These are phyloP conservation scores for Latrodectus geometricus DNA, from an alignment of 1,140 invertebrate species.

Conservation along the genomic window DNA sequence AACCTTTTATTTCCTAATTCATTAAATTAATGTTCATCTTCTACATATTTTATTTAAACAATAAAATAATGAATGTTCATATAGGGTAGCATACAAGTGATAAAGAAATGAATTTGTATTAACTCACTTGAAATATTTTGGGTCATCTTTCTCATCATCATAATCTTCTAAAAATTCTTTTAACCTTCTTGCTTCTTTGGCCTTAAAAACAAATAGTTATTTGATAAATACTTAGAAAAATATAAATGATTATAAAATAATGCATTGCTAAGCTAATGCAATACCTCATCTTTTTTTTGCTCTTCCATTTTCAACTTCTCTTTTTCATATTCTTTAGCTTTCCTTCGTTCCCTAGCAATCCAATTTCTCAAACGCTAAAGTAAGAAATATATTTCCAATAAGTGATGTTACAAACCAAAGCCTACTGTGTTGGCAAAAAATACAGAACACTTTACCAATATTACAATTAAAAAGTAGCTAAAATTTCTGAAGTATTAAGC, in stretches of 20 bases:
- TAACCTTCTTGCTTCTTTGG: conserved; percentile 90
- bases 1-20: background rate
- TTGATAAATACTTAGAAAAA: too few relatives aligned
- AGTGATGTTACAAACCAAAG: too few relatives aligned
- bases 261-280: background rate
- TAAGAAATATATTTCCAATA: too few relatives aligned
- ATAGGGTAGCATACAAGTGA: too few relatives aligned
- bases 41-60: background rate
- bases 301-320: conserved; percentile 86
- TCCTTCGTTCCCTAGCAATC: conserved; percentile 93
- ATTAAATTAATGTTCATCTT: too few relatives aligned
- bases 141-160: conserved; percentile 96
- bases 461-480: too few relatives aligned
- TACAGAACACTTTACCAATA: too few relatives aligned
- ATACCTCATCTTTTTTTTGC: conserved; percentile 80
- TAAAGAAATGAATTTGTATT: too few relatives aligned
- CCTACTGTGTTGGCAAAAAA: too few relatives aligned
- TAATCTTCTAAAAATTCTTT: conserved; percentile 99
- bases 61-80: background rate
- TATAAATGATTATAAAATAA: conserved; percentile 8
- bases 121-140: conserved; percentile 74
- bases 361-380: conserved; percentile 80
- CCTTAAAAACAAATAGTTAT: conserved; percentile 68
- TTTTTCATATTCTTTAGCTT: conserved; percentile 92
- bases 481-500: too few relatives aligned